Evolutionary conservation across 1,140 invertebrate genomes (phyloP).

Genomic region (Hylyphantes graminicola): DNA sequence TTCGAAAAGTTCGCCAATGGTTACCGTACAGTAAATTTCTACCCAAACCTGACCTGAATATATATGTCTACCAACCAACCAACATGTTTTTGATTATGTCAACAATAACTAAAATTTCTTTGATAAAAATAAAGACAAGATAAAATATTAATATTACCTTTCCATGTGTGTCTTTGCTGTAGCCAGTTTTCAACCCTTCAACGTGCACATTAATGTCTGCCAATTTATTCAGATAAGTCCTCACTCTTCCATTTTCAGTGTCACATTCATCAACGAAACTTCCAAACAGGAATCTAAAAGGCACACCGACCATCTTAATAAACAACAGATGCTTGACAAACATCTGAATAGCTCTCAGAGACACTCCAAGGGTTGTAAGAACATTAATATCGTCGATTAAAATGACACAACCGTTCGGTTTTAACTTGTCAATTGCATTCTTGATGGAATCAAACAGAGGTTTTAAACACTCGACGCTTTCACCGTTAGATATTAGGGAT

Average conservation of each 20-base stretch:
- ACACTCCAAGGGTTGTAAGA: constrained; percentile 13
- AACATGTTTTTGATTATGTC: too few relatives aligned
- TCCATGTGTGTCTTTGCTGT: constrained; percentile 41
- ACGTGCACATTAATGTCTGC: constrained; percentile 22
- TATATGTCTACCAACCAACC: too few relatives aligned
- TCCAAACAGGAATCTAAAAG: constrained; percentile 13
- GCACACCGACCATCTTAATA: not conserved
- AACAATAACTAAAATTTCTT: too few relatives aligned
- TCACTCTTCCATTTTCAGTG: not conserved
- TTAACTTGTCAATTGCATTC: not conserved
- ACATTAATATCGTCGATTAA: constrained; percentile 46
- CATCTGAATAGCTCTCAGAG: not conserved
- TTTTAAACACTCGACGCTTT: constrained; percentile 11
- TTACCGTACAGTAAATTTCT: too few relatives aligned
- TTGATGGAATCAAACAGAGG: constrained; percentile 24
- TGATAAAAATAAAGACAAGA: not conserved
- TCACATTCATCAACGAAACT: constrained; percentile 3
- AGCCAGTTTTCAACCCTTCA: constrained; percentile 34
- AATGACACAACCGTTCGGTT: constrained; percentile 9
- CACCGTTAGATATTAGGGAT: not conserved
- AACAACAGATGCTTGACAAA: constrained; percentile 24
- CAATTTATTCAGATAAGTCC: constrained; percentile 7
- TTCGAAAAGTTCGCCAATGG: too few relatives aligned
- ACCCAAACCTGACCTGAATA: too few relatives aligned
- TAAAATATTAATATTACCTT: constrained; percentile 26